Evolutionary conservation across 2,888 invertebrate species (phyloP).

Genomic region (Plebejus argus): DNA sequence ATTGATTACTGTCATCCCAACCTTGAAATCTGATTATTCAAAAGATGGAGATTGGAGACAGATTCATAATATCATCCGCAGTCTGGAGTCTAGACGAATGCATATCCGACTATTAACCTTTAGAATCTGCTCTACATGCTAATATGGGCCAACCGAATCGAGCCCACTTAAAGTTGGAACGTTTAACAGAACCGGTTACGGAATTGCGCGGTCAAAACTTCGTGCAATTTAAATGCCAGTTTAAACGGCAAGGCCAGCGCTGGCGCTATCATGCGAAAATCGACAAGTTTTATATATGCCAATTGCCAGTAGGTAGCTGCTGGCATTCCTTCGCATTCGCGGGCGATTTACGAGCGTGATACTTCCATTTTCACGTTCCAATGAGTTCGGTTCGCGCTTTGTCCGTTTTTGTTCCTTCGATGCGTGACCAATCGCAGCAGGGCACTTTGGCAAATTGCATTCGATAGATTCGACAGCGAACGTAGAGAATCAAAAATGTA

Average conservation of each 20-base stretch:
- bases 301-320: slow-evolving; percentile 60
- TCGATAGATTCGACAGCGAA: neutral
- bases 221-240: slow-evolving; percentile 71
- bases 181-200: slow-evolving; percentile 66
- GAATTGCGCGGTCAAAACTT: slow-evolving; percentile 63
- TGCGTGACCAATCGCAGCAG: slow-evolving; percentile 52
- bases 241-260: slow-evolving; percentile 66
- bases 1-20: neutral
- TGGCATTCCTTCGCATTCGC: slow-evolving; percentile 67
- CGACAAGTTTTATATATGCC: slow-evolving; percentile 72
- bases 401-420: slow-evolving; percentile 60
- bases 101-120: slow-evolving; percentile 2
- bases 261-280: slow-evolving; percentile 69
- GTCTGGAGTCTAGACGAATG: neutral
- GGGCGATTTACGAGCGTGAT: slow-evolving; percentile 69
- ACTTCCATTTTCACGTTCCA: slow-evolving; percentile 75
- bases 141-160: neutral
- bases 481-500: neutral
- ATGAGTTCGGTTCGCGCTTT: slow-evolving; percentile 62
- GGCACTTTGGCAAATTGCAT: neutral
- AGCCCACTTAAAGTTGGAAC: slow-evolving; percentile 55
- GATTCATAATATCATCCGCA: neutral
- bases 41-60: neutral
- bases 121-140: slow-evolving; percentile 5
- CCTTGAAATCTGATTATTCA: neutral